Base-by-base conservation (phyloP, 2,888 invertebrate species). In the Andrena chrysosceles region DNA sequence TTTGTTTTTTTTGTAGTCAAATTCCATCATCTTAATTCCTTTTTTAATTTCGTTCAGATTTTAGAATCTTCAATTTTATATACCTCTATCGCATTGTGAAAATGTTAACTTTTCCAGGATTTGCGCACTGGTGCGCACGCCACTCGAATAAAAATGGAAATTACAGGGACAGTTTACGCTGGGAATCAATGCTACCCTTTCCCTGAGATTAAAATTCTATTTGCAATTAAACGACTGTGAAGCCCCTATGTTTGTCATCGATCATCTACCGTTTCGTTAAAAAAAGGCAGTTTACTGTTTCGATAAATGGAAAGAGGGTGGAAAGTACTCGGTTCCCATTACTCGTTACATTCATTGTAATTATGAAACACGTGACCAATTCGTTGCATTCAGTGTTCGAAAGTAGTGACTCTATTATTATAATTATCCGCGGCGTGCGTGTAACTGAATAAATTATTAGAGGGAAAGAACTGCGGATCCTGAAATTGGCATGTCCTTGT, bases 111-210 rank as follows among this genome's bases (percentile, higher is more conserved):
- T 54, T 70, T n/a, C n/a, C n/a, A n/a, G n/a, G n/a, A 82, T 71
- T 62, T 16, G 31, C 48, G 59, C 7, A 52, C 20, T 26, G 70
- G 60, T 74, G 52, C 59, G 74, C 54, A 33, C 23, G 42, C 16
- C 69, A 7, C 26, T 67, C 67, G 54, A 75, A 80, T 82, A 71
- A 70, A 81, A 74, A 80, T 80, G 74, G 54, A 80, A 82, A 82
- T 80, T 62, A 71, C 64, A 20, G 33, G 72, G 52, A 29, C 71
- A 81, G 71, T 81, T 81, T 67, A 68, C 76, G 64, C 48, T 29
- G 54, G 62, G 80, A 68, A 81, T 68, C 72, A 62, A 67, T 54
- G 80, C 78, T 26, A 67, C 71, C 62, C 52, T 54, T 62, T 72
- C 26, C 13, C 20, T 10, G 26, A 63, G 67, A 78, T 78, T 67